These are phyloP conservation scores for Drosophila bifasciata DNA, from an alignment of 1,140 invertebrate genomes.

Conservation along the genomic window DNA sequence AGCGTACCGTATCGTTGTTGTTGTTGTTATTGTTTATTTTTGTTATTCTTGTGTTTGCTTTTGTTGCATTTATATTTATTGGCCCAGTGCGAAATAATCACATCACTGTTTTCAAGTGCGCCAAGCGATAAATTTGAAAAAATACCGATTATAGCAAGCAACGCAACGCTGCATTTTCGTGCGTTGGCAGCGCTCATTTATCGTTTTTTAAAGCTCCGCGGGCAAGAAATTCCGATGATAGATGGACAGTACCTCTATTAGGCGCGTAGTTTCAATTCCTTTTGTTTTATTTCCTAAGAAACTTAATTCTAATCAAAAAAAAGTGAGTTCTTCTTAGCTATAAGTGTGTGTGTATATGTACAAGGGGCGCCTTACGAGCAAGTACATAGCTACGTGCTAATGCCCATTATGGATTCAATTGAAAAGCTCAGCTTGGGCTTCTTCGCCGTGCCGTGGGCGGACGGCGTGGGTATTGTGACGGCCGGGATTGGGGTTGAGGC, in stretches of 20 bases:
- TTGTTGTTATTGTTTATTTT: too few species aligned
- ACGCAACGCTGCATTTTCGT: slow-evolving; percentile 2
- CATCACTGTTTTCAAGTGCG: slow-evolving; percentile 14
- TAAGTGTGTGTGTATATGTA: slow-evolving; percentile 25
- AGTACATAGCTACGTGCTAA: slow-evolving; percentile 68
- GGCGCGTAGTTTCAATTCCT: background rate
- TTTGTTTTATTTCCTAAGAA: slow-evolving; percentile 55
- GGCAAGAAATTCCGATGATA: too few species aligned
- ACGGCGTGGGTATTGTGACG: slow-evolving; percentile 24
- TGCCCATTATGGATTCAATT: slow-evolving; percentile 87
- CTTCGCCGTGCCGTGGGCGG: slow-evolving; percentile 32
- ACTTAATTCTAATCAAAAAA: slow-evolving; percentile 45
- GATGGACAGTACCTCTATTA: too few species aligned
- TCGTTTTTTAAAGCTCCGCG: too few species aligned
- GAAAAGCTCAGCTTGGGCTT: slow-evolving; percentile 86
- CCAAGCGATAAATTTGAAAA: slow-evolving; percentile 34
- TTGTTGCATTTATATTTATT: slow-evolving; percentile 27
- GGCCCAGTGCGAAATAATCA: slow-evolving; percentile 4
- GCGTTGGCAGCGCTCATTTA: too few species aligned
- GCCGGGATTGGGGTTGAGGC: slow-evolving; percentile 28
- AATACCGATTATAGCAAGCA: slow-evolving; percentile 17
- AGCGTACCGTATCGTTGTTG: slow-evolving; percentile 9
- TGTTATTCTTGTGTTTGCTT: slow-evolving; percentile 23
- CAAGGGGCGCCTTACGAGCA: background rate
- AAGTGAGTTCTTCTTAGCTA: background rate